Conservation (phyloP, 1,140 invertebrate genomes). For the Ephestia elutella region DNA sequence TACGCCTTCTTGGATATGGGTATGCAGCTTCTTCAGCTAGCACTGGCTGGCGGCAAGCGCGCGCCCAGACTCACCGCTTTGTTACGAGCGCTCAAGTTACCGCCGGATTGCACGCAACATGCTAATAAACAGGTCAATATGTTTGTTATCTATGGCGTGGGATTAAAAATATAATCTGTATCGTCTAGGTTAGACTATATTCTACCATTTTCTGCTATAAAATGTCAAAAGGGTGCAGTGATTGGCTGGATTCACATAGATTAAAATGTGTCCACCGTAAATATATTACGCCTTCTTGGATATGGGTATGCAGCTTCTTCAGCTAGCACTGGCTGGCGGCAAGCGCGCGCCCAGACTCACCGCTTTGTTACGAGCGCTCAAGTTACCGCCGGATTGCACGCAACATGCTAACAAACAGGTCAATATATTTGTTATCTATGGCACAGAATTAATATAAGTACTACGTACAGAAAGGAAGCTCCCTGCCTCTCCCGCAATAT, state of each 20-base stretch:
- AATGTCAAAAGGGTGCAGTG: too few relatives aligned
- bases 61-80: slow-evolving; percentile 31
- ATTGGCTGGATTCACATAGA: too few relatives aligned
- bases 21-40: slow-evolving; percentile 42
- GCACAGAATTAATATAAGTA: too few relatives aligned
- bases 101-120: slow-evolving; percentile 44
- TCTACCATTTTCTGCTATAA: too few relatives aligned
- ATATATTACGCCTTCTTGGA: slow-evolving; percentile 14
- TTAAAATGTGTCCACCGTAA: too few relatives aligned
- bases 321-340: slow-evolving; percentile 37
- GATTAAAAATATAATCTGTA: background rate
- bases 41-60: slow-evolving; percentile 32
- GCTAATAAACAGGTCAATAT: background rate
- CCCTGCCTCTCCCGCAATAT: too few relatives aligned
- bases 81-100: slow-evolving; percentile 33
- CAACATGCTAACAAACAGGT: slow-evolving; percentile 34
- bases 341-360: slow-evolving; percentile 30
- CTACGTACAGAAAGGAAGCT: too few relatives aligned
- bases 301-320: slow-evolving; percentile 50
- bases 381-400: slow-evolving; percentile 47
- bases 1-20: too few relatives aligned
- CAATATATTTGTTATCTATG: background rate
- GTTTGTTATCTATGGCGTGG: background rate
- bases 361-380: slow-evolving; percentile 29
- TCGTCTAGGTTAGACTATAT: background rate